phyloP scores from a whole-genome alignment of 1,140 invertebrate genomes.

The Halesus radiatus region DNA sequence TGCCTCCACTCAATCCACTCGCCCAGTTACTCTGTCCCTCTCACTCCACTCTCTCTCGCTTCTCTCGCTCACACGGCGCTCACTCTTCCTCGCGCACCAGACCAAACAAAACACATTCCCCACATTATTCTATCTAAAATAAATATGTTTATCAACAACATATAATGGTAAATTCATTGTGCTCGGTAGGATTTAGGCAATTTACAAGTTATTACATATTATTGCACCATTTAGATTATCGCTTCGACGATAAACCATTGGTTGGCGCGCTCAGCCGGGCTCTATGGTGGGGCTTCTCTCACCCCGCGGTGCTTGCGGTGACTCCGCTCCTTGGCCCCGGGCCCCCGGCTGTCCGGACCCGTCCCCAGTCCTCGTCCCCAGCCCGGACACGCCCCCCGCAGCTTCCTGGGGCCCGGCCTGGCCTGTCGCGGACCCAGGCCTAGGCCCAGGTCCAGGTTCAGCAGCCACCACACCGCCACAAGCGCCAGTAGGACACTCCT shows the following conservation, averaged over 20 bases:
- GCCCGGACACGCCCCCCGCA: no score
- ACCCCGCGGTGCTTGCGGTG: slow-evolving; percentile 70
- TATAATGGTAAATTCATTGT: slow-evolving; percentile 59
- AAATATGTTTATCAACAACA: slow-evolving; percentile 58
- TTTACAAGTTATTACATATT: slow-evolving; percentile 58
- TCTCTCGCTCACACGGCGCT: slow-evolving; percentile 1
- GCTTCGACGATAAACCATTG: slow-evolving; percentile 45
- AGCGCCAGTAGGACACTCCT: slow-evolving; percentile 50
- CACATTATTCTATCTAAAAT: slow-evolving; percentile 59
- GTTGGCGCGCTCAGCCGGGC: slow-evolving; percentile 64
- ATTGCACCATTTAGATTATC: slow-evolving; percentile 58
- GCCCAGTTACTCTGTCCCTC: background rate
- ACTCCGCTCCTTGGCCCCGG: slow-evolving; percentile 35
- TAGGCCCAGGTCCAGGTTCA: slow-evolving; percentile 63
- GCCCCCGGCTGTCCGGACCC: slow-evolving; percentile 50
- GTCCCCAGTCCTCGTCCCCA: slow-evolving; percentile 48
- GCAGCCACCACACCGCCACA: slow-evolving; percentile 55
- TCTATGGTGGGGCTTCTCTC: slow-evolving; percentile 63
- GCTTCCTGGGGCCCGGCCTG: slow-evolving; percentile 53
- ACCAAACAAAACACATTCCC: slow-evolving; percentile 54
- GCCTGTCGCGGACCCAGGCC: slow-evolving; percentile 42
- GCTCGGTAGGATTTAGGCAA: slow-evolving; percentile 57
- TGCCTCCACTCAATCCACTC: slow-evolving; percentile 41
- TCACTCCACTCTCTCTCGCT: slow-evolving; percentile 26
- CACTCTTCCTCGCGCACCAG: slow-evolving; percentile 38